Conservation (phyloP, 2,888 invertebrate genomes). For the Drosophila peninsularis region DNA sequence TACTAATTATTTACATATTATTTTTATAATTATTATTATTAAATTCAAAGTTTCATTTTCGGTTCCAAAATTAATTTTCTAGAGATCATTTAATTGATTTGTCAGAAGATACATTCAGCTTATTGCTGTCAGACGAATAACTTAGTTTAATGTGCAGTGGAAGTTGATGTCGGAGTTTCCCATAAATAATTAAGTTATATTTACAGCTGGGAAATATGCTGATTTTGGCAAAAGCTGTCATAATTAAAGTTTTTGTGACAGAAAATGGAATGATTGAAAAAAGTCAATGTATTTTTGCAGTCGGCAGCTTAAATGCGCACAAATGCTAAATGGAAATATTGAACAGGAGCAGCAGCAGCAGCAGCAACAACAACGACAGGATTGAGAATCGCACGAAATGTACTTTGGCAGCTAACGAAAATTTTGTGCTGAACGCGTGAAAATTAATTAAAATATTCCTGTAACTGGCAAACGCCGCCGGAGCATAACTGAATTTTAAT, state of each 20-base stretch:
- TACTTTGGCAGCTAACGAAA: constrained; percentile 61
- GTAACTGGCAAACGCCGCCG: constrained; percentile 72
- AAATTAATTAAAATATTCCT: constrained; percentile 85
- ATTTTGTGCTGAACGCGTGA: constrained; percentile 83
- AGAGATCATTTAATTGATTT: neutral
- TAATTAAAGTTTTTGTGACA: constrained; percentile 53
- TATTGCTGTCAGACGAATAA: constrained; percentile 6
- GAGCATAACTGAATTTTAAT: constrained; percentile 85
- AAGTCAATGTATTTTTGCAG: constrained; percentile 39
- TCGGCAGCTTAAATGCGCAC: constrained; percentile 46
- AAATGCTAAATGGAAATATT: constrained; percentile 54
- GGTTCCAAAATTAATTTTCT: neutral
- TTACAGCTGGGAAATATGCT: constrained; percentile 31
- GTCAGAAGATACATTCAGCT: neutral
- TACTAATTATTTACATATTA: no score
- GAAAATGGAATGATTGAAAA: constrained; percentile 32
- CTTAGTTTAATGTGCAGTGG: constrained; percentile 1
- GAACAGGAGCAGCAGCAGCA: constrained; percentile 18
- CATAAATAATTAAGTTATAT: constrained; percentile 24
- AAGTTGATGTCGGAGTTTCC: no score
- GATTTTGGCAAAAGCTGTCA: constrained; percentile 29
- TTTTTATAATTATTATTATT: no score
- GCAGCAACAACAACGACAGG: constrained; percentile 18
- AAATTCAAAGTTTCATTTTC: no score
- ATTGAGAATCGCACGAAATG: constrained; percentile 43